These are phyloP conservation scores for Liolophura sinensis DNA, from an alignment of 1,140 invertebrate species.

Conservation along the genomic window DNA sequence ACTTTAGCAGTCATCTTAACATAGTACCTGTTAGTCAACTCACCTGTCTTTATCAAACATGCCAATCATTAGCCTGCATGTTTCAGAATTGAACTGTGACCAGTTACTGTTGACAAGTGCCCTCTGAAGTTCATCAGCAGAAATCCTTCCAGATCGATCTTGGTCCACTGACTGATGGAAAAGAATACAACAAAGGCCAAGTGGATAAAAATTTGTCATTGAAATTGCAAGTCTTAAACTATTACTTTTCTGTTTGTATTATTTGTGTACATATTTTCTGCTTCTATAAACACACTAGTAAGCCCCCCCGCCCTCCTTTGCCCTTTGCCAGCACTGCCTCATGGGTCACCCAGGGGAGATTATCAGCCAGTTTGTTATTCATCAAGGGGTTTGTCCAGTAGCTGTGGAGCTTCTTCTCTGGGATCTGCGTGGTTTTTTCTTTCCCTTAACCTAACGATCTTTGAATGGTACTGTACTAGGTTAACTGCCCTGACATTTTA, in stretches of 20 bases:
- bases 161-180: slow-evolving; percentile 71
- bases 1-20: neutral
- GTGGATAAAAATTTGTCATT: neutral
- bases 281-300: too few species aligned
- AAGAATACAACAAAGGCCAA: neutral
- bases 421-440: neutral
- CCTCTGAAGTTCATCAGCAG: slow-evolving; percentile 50
- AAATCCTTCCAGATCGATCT: slow-evolving; percentile 68
- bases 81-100: slow-evolving; percentile 57
- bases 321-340: too few species aligned
- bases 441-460: too few species aligned
- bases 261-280: neutral
- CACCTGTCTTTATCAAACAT: slow-evolving; percentile 62
- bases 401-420: neutral
- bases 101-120: slow-evolving; percentile 58
- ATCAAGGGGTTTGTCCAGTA: neutral
- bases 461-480: too few species aligned
- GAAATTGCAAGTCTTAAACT: neutral
- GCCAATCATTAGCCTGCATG: slow-evolving; percentile 71
- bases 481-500: too few species aligned
- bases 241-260: neutral
- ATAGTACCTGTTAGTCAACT: slow-evolving; percentile 6
- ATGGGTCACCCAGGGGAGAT: too few species aligned
- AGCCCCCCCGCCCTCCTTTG: too few species aligned
- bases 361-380: neutral